phyloP scores from a whole-genome alignment of 2,113 vertebrate genomes.

The Xenus cinereus region DNA sequence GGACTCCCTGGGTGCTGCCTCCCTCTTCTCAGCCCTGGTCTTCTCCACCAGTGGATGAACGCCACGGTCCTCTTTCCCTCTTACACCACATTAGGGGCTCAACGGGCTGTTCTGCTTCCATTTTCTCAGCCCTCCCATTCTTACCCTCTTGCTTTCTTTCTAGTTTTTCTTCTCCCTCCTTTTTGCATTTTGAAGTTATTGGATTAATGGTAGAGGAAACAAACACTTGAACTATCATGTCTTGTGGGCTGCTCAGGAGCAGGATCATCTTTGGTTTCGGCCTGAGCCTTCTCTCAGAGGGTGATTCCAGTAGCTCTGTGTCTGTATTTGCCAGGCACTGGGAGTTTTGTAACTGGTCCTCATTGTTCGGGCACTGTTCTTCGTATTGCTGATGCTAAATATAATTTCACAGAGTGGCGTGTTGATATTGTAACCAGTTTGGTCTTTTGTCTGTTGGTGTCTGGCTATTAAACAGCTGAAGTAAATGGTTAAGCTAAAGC shows the following conservation, averaged over 20 bases:
- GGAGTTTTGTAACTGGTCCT: neutral
- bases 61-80: neutral
- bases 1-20: neutral
- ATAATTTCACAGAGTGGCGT: neutral
- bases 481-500: neutral
- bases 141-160: neutral
- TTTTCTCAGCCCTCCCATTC: neutral
- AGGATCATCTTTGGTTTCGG: neutral
- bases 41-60: neutral
- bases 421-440: neutral
- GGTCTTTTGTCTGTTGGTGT: neutral
- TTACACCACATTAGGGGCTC: neutral
- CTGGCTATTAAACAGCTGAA: neutral
- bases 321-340: neutral
- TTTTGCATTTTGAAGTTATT: neutral
- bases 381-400: neutral
- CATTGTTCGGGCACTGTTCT: neutral
- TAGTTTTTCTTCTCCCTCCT: neutral
- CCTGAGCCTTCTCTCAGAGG: neutral
- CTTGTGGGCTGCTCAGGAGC: neutral
- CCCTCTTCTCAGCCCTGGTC: neutral
- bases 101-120: neutral
- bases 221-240: neutral
- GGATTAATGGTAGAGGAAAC: neutral
- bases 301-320: neutral